These are phyloP conservation scores for Drosophila orosa DNA, from an alignment of 1,140 invertebrate genomes.

Conservation along the genomic window DNA sequence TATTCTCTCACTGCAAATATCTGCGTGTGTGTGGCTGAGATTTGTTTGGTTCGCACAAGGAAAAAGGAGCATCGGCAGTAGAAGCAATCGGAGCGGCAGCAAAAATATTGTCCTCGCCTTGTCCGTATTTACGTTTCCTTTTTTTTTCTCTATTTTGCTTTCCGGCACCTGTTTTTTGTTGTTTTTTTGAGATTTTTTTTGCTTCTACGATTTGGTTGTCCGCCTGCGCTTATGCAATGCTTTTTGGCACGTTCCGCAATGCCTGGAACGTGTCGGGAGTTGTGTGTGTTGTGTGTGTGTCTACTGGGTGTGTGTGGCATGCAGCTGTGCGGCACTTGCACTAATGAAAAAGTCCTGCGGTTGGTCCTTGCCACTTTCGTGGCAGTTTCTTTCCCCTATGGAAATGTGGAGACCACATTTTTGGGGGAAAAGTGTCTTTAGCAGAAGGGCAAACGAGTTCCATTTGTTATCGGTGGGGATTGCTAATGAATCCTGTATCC, in stretches of 20 bases:
- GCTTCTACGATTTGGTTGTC: constrained; percentile 69
- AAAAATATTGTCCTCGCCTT: constrained; percentile 64
- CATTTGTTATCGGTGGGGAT: constrained; percentile 15
- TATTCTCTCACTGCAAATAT: constrained; percentile 17
- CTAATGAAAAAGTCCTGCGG: constrained; percentile 76
- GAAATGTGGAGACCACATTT: constrained; percentile 3
- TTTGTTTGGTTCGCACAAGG: constrained; percentile 60
- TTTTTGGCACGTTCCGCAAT: constrained; percentile 75
- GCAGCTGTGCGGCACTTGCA: constrained; percentile 70
- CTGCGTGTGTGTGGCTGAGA: constrained; percentile 50
- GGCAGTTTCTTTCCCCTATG: constrained; percentile 14
- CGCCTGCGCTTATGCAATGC: constrained; percentile 77
- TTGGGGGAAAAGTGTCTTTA: constrained; percentile 4
- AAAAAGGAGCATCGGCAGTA: constrained; percentile 33
- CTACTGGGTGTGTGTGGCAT: constrained; percentile 26
- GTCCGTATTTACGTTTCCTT: constrained; percentile 42
- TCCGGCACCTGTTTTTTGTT: constrained; percentile 33
- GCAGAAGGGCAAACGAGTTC: background rate
- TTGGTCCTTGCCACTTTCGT: constrained; percentile 19
- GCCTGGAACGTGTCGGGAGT: constrained; percentile 53
- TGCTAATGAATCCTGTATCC: constrained; percentile 32
- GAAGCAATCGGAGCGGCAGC: constrained; percentile 20
- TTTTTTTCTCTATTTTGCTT: constrained; percentile 41
- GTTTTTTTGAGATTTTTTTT: constrained; percentile 30
- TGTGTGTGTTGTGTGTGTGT: constrained; percentile 26